A percentile compares a stretch with the other conserved stretches of the same genome.
Evolutionary conservation across 1,140 invertebrate species (phyloP).

Genomic region (Magallana angulata): DNA sequence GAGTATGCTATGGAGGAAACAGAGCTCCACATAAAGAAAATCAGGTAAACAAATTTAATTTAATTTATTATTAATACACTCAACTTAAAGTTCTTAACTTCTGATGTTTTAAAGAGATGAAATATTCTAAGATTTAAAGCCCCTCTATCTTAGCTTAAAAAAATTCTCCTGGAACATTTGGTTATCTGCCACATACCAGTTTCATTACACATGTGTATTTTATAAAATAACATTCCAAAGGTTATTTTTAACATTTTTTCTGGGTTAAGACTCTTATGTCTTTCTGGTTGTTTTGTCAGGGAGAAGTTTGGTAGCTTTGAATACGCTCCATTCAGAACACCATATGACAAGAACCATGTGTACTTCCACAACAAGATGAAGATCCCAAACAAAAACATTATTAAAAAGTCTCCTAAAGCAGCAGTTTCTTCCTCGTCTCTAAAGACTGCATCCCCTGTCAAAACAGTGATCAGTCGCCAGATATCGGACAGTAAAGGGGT

Average conservation of each 20-base stretch:
- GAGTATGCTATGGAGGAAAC: conserved; percentile 86
- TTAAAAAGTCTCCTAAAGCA: neutral
- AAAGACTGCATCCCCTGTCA: neutral
- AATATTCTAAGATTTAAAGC: too few relatives aligned
- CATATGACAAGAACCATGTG: conserved; percentile 79
- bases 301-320: conserved; percentile 88
- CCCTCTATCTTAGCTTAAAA: too few relatives aligned
- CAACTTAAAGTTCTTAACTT: too few relatives aligned
- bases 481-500: conserved; percentile 14
- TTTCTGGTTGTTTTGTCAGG: conserved; percentile 62
- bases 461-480: neutral
- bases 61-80: too few relatives aligned
- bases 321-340: conserved; percentile 87
- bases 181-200: too few relatives aligned
- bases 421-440: neutral
- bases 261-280: neutral
- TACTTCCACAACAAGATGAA: conserved; percentile 64
- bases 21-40: conserved; percentile 86
- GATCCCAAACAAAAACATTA: conserved; percentile 41
- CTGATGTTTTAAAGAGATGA: too few relatives aligned
- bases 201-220: too few relatives aligned
- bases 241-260: too few relatives aligned
- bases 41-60: conserved; percentile 79
- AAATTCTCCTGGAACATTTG: too few relatives aligned
- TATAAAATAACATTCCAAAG: too few relatives aligned